Conservation (phyloP, 2,797 vertebrate species). For the Lophius americanus region DNA sequence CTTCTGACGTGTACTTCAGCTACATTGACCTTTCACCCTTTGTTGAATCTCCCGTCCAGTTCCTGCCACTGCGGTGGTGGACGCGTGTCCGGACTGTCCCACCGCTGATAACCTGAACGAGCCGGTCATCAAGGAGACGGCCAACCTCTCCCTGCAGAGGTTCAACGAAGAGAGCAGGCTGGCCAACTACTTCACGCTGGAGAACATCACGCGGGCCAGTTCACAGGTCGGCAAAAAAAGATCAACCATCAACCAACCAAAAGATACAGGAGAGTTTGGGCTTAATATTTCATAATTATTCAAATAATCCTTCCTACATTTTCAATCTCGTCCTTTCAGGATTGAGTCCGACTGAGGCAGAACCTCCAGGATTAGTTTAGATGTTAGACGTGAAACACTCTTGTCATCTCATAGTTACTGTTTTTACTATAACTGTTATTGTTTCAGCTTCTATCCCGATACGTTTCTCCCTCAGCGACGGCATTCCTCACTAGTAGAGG, state of each 20-base stretch:
- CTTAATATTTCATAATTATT: too few relatives aligned
- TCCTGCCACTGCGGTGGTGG: slow-evolving; percentile 51
- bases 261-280: too few relatives aligned
- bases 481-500: too few relatives aligned
- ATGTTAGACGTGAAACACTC: too few relatives aligned
- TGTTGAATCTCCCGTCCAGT: slow-evolving; percentile 48
- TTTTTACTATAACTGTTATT: too few relatives aligned
- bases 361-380: too few relatives aligned
- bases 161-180: slow-evolving; percentile 70
- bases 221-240: slow-evolving; percentile 63
- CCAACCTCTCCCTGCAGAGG: slow-evolving; percentile 69
- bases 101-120: slow-evolving; percentile 59
- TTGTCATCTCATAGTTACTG: too few relatives aligned
- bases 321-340: too few relatives aligned
- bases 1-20: not conserved
- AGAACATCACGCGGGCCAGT: slow-evolving; percentile 70
- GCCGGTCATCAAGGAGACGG: slow-evolving; percentile 65
- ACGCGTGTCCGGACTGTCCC: slow-evolving; percentile 73
- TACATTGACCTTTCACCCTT: slow-evolving; percentile 4
- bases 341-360: too few relatives aligned
- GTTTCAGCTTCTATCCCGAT: too few relatives aligned
- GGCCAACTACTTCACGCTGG: slow-evolving; percentile 66
- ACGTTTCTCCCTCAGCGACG: too few relatives aligned
- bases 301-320: too few relatives aligned
- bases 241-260: not conserved